Evolutionary conservation across 2,888 invertebrate species (phyloP).

Genomic region (Norana najaformis): DNA sequence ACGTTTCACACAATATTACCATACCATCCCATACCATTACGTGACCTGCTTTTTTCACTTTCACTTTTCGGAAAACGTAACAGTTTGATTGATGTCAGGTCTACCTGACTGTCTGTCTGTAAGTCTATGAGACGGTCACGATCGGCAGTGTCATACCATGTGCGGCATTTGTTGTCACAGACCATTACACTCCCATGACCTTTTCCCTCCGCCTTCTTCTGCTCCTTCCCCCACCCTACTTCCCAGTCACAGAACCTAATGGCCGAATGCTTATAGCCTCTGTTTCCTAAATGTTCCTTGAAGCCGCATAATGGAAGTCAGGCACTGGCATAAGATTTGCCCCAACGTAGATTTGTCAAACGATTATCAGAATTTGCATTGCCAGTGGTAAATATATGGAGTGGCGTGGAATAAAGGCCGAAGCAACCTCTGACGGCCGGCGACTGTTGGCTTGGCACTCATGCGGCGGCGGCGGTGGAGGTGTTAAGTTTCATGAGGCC

Average conservation of each 20-base stretch:
- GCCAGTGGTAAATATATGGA: conserved; percentile 4
- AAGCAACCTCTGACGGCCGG: neutral
- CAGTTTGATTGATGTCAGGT: too few relatives aligned
- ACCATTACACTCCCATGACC: neutral
- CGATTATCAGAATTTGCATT: neutral
- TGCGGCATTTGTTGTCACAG: neutral
- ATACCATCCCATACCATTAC: too few relatives aligned
- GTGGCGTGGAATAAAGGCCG: neutral
- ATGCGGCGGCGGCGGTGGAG: neutral
- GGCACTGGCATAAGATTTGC: neutral
- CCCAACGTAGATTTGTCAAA: neutral
- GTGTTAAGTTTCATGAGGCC: neutral
- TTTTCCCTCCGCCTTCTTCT: neutral
- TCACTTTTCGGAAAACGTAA: neutral
- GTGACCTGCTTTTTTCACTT: neutral
- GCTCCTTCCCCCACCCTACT: neutral
- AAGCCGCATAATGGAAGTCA: neutral
- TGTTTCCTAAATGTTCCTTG: neutral
- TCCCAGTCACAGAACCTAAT: neutral
- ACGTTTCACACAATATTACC: too few relatives aligned
- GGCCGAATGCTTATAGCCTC: neutral
- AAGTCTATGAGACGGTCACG: too few relatives aligned
- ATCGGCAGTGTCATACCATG: neutral
- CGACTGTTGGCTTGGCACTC: neutral
- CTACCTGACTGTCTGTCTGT: neutral